Evolutionary conservation across 2,888 invertebrate species (phyloP).

Genomic region (Peribatodes rhomboidaria): DNA sequence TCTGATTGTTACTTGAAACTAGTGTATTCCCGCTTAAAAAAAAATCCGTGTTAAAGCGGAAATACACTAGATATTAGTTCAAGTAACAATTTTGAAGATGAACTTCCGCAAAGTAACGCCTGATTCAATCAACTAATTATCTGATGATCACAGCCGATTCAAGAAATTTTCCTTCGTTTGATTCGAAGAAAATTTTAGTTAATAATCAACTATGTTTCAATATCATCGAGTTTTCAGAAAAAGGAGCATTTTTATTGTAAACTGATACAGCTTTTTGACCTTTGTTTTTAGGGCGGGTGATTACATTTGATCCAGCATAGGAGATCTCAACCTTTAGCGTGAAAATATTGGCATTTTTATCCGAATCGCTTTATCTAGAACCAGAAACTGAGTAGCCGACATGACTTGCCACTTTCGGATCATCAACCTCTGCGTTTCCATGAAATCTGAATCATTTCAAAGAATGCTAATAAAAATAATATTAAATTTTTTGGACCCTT

Average conservation of each 20-base stretch:
- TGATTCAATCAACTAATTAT: too few relatives aligned
- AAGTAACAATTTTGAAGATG: too few relatives aligned
- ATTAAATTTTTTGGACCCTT: constrained; percentile 43
- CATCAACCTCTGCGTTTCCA: constrained; percentile 44
- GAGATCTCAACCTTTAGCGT: constrained; percentile 42
- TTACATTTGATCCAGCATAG: constrained; percentile 5
- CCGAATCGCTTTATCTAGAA: constrained; percentile 48
- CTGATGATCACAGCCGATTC: too few relatives aligned
- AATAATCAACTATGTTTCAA: too few relatives aligned
- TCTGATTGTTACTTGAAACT: too few relatives aligned
- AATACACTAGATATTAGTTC: too few relatives aligned
- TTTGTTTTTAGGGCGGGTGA: constrained; percentile 29
- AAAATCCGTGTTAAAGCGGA: too few relatives aligned
- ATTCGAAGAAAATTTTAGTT: too few relatives aligned
- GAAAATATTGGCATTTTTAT: constrained; percentile 44
- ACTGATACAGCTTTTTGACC: neutral
- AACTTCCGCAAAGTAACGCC: too few relatives aligned
- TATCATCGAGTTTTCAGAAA: too few relatives aligned
- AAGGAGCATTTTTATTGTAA: constrained; percentile 5
- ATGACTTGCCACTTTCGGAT: constrained; percentile 35
- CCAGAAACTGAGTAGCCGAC: constrained; percentile 48
- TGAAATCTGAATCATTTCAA: constrained; percentile 51
- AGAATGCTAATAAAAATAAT: constrained; percentile 55
- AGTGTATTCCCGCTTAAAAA: too few relatives aligned
- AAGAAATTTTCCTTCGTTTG: too few relatives aligned